These are phyloP conservation scores for Drosophila littoralis DNA, from an alignment of 1,140 invertebrate species.

Conservation along the genomic window DNA sequence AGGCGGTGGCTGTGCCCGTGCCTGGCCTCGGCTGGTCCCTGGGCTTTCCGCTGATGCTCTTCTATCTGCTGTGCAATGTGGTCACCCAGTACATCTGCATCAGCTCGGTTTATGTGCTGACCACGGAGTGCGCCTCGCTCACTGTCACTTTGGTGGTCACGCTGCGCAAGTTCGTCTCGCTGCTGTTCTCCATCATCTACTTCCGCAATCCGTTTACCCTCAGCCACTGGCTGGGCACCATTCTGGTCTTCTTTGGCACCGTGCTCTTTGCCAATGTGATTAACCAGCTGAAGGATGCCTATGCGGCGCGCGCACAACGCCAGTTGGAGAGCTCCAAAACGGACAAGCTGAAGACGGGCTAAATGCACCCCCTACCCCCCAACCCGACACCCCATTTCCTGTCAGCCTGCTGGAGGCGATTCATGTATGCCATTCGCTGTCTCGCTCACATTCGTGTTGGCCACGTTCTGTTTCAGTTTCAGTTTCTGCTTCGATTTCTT, in stretches of 20 bases:
- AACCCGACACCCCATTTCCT: too few species aligned
- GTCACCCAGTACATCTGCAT: constrained; percentile 98
- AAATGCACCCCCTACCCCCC: neutral
- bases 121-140: constrained; percentile 96
- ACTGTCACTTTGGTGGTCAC: constrained; percentile 98
- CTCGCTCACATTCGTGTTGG: constrained; percentile 19
- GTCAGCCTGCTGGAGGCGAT: neutral
- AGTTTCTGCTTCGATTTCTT: neutral
- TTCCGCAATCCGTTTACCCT: constrained; percentile 97
- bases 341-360: constrained; percentile 50
- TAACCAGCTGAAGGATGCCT: constrained; percentile 65
- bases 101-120: constrained; percentile 96
- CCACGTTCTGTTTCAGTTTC: neutral
- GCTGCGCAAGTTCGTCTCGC: constrained; percentile 96
- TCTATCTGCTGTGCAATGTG: constrained; percentile 94
- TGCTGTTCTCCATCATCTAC: constrained; percentile 97
- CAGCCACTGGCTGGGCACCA: constrained; percentile 96
- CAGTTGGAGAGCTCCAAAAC: constrained; percentile 32
- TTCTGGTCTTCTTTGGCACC: constrained; percentile 96
- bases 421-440: constrained; percentile 24
- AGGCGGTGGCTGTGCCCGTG: constrained; percentile 69
- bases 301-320: constrained; percentile 28
- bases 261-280: constrained; percentile 89
- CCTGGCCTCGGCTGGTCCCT: constrained; percentile 84
- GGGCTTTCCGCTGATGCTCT: constrained; percentile 91